Evolutionary conservation across 2,888 invertebrate species (phyloP), one percentile per base, ranked within the genome.

Genomic region (Saturnia pavonia): DNA sequence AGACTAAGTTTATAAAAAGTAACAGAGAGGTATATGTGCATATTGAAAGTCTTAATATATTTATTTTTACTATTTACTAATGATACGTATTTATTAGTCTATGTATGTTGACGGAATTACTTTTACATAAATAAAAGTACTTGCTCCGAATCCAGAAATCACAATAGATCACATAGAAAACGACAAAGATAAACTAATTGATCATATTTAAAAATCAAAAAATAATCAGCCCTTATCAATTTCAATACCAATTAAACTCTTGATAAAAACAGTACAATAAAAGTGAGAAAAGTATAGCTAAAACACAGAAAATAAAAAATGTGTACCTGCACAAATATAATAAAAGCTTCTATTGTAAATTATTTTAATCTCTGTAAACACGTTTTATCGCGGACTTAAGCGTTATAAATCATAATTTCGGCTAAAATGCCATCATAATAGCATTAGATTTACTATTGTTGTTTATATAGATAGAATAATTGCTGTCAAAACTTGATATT

Each of bases 321-420:
- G 22, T 0, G 7, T 54, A 54, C n/a, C n/a, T n/a, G n/a, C 11
- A 54, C n/a, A 54, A 2, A 54, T 11, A 11, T 54, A 1, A 11
- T 8, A 11, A 27, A 2, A 4, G 22, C 12, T n/a, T 27, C 2
- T 60, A 60, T 27, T 27, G 57, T 60, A 60, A 27, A 27, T 27
- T 54, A 54, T 54, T 60, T 40, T 77, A 73, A 71, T 85, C 85
- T 83, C 72, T 84, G 83, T 0, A 51, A 74, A 81, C 72, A 79
- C 83, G 83, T 85, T 81, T 84, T 84, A 87, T 84, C 83, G 85
- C 82, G 75, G 81, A 82, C 82, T 83, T 80, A 70, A 74, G 76
- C 71, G 70, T 75, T 57, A 86, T 87, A 87, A 87, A 88, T 88
- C 88, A 87, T 84, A 84, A 34, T 6, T 85, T 82, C 80, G 77